These are phyloP conservation scores for Dendroctonus valens DNA, from an alignment of 1,140 invertebrate genomes.

Conservation along the genomic window DNA sequence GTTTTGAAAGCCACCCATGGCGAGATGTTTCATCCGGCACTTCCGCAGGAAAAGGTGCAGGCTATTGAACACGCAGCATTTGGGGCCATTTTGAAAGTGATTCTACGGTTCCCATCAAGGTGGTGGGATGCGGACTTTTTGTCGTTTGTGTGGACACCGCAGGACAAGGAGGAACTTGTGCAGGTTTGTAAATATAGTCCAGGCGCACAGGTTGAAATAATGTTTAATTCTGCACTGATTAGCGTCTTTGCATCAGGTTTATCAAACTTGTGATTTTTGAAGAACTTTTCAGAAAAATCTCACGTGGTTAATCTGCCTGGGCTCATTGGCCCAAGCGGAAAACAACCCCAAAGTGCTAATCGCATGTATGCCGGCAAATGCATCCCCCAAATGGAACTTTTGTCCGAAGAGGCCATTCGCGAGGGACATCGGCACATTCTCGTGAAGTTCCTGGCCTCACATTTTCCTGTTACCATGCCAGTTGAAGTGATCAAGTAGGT, in stretches of 20 bases:
- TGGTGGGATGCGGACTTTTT: slow-evolving; percentile 64
- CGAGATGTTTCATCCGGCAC: slow-evolving; percentile 60
- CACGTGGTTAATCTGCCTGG: slow-evolving; percentile 40
- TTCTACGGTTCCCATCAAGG: slow-evolving; percentile 61
- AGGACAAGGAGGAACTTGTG: slow-evolving; percentile 55
- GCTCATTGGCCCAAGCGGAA: slow-evolving; percentile 53
- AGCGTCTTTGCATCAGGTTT: too few species aligned
- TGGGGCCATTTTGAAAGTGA: slow-evolving; percentile 76
- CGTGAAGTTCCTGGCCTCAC: slow-evolving; percentile 50
- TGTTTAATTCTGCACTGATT: too few species aligned
- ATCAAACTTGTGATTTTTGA: too few species aligned
- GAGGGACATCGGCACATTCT: slow-evolving; percentile 51
- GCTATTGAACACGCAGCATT: slow-evolving; percentile 65
- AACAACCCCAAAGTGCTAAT: slow-evolving; percentile 54
- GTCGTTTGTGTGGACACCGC: slow-evolving; percentile 56
- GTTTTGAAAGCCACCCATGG: slow-evolving; percentile 65
- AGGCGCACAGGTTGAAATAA: too few species aligned
- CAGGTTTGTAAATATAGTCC: slow-evolving; percentile 64
- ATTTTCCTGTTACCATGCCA: slow-evolving; percentile 56
- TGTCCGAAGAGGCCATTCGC: slow-evolving; percentile 53
- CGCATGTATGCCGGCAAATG: slow-evolving; percentile 57
- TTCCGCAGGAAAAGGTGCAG: slow-evolving; percentile 60
- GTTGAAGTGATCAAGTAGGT: slow-evolving; percentile 45
- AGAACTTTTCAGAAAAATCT: slow-evolving; percentile 14
- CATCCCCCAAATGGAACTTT: slow-evolving; percentile 55